Evolutionary conservation across 2,888 invertebrate species (phyloP).

Genomic region (Dolomedes plantarius): DNA sequence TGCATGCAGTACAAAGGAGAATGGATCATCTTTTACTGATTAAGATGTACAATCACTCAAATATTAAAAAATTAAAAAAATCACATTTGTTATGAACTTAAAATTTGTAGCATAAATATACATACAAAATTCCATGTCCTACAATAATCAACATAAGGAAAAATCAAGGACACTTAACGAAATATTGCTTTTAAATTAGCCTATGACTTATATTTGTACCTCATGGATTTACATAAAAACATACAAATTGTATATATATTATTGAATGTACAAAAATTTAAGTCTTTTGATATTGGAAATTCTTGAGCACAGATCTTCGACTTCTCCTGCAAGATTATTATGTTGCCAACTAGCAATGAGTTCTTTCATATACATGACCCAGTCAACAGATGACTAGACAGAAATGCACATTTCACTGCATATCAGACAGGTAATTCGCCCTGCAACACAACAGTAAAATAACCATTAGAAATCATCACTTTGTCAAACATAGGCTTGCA

Average conservation of each 20-base stretch:
- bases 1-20: background rate
- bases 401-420: constrained; percentile 34
- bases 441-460: too few relatives aligned
- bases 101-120: background rate
- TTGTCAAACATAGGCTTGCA: too few relatives aligned
- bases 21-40: background rate
- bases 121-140: background rate
- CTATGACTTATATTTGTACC: constrained; percentile 41
- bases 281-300: constrained; percentile 57
- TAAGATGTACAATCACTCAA: background rate
- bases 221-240: constrained; percentile 42
- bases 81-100: background rate
- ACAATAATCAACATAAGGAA: background rate
- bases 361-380: constrained; percentile 22
- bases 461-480: too few relatives aligned
- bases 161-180: constrained; percentile 13
- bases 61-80: constrained; percentile 26
- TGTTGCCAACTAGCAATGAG: background rate
- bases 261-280: constrained; percentile 32
- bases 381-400: constrained; percentile 69
- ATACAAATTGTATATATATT: constrained; percentile 39
- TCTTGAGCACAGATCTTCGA: constrained; percentile 65
- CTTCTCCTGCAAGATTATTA: background rate
- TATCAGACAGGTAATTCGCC: constrained; percentile 54
- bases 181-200: constrained; percentile 20